A percentile compares a stretch with the other conserved stretches of the same genome.
Evolutionary conservation across 2,888 invertebrate species (phyloP).

Genomic region (Phortica okadai): DNA sequence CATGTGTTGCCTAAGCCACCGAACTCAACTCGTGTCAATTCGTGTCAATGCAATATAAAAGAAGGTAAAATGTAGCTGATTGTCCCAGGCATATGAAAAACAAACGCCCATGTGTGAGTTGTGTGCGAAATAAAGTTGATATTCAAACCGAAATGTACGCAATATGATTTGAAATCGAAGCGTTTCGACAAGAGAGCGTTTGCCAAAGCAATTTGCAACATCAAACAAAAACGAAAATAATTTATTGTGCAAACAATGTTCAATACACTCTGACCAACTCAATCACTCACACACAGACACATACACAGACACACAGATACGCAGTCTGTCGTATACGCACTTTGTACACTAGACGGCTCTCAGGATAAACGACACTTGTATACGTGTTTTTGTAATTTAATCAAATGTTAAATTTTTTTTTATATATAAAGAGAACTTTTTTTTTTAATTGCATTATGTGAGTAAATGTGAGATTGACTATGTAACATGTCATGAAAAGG

Average conservation of each 20-base stretch:
- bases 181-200: neutral
- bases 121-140: neutral
- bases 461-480: neutral
- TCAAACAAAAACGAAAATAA: constrained; percentile 32
- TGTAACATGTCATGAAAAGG: constrained; percentile 19
- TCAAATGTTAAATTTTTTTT: constrained; percentile 26
- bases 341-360: neutral
- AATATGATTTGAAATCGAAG: constrained; percentile 25
- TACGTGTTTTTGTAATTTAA: constrained; percentile 22
- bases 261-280: neutral
- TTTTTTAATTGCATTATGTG: constrained; percentile 31
- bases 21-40: constrained; percentile 7
- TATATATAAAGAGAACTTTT: neutral
- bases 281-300: constrained; percentile 38
- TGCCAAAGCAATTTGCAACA: constrained; percentile 33
- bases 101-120: neutral
- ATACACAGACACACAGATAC: neutral
- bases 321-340: neutral
- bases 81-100: neutral
- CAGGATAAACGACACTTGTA: neutral
- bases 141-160: constrained; percentile 4
- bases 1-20: neutral
- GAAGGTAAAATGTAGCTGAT: neutral
- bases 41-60: constrained; percentile 24
- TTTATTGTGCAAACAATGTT: constrained; percentile 28